phyloP scores from a whole-genome alignment of 2,888 invertebrate species.

The Drosophila hamatofila region DNA sequence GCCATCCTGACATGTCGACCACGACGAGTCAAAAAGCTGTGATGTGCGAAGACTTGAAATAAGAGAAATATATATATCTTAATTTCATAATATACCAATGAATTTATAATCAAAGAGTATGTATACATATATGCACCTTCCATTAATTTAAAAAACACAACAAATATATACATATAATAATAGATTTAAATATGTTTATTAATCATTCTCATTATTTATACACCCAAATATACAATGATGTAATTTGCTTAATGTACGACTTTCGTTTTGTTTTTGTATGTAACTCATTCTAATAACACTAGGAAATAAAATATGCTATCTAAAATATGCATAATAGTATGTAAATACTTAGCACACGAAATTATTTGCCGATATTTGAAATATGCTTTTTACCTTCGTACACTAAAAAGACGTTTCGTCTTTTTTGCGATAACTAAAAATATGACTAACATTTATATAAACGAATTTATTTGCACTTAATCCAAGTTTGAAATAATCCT shows the following conservation, averaged over 20 bases:
- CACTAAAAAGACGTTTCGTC: slow-evolving; percentile 55
- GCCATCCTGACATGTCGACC: slow-evolving; percentile 54
- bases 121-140: too few relatives aligned
- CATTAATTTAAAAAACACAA: not conserved
- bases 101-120: too few relatives aligned
- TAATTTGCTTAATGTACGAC: slow-evolving; percentile 53
- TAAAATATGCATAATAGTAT: slow-evolving; percentile 51
- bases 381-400: slow-evolving; percentile 31
- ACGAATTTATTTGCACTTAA: slow-evolving; percentile 58
- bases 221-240: slow-evolving; percentile 69
- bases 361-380: slow-evolving; percentile 39
- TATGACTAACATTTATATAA: slow-evolving; percentile 70
- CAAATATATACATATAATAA: slow-evolving; percentile 2
- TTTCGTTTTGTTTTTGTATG: slow-evolving; percentile 39
- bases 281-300: slow-evolving; percentile 53
- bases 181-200: slow-evolving; percentile 67
- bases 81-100: too few relatives aligned
- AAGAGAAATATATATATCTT: not conserved
- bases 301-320: slow-evolving; percentile 46
- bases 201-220: slow-evolving; percentile 69
- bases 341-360: slow-evolving; percentile 36
- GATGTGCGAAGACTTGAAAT: not conserved
- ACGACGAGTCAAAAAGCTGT: rapidly evolving
- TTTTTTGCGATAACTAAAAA: slow-evolving; percentile 59
- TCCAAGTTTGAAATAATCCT: slow-evolving; percentile 17